Evolutionary conservation across 1,140 invertebrate species (phyloP).

Genomic region (Drosophila willistoni): DNA sequence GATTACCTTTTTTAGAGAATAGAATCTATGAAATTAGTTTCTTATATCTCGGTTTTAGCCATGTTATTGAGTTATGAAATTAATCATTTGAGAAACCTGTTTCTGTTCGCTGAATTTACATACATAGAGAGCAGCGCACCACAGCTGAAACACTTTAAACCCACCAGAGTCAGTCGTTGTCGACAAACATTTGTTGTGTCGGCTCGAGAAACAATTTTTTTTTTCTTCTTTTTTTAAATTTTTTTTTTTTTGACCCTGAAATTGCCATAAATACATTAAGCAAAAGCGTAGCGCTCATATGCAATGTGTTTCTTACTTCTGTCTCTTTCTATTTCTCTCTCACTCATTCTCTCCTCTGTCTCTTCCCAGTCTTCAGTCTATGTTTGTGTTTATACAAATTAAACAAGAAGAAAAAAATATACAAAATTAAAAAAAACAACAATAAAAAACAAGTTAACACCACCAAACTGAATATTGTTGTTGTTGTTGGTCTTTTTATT

Average conservation of each 20-base stretch:
- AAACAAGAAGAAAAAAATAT: constrained; percentile 17
- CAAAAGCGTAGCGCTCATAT: constrained; percentile 67
- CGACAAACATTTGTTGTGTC: constrained; percentile 73
- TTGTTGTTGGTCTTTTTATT: constrained; percentile 17
- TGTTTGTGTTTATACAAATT: constrained; percentile 27
- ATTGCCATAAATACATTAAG: constrained; percentile 79
- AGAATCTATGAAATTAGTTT: constrained; percentile 53
- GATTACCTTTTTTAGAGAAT: constrained; percentile 10
- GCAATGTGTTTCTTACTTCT: constrained; percentile 25
- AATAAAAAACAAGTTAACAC: constrained; percentile 57
- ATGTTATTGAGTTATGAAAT: constrained; percentile 75
- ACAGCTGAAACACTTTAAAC: constrained; percentile 71
- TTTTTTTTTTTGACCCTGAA: constrained; percentile 71
- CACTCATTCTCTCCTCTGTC: not conserved
- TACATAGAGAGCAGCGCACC: constrained; percentile 50
- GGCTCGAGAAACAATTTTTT: constrained; percentile 52
- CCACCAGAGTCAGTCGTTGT: constrained; percentile 53
- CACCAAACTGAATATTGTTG: constrained; percentile 47
- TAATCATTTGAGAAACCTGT: constrained; percentile 75
- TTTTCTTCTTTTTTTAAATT: constrained; percentile 35
- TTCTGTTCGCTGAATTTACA: constrained; percentile 63
- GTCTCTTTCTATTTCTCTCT: too few species aligned
- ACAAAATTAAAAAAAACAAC: constrained; percentile 35
- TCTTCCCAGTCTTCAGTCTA: not conserved
- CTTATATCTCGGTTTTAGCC: constrained; percentile 41